phyloP scores from a whole-genome alignment of 2,113 vertebrate species.

The Anser cygnoides region DNA sequence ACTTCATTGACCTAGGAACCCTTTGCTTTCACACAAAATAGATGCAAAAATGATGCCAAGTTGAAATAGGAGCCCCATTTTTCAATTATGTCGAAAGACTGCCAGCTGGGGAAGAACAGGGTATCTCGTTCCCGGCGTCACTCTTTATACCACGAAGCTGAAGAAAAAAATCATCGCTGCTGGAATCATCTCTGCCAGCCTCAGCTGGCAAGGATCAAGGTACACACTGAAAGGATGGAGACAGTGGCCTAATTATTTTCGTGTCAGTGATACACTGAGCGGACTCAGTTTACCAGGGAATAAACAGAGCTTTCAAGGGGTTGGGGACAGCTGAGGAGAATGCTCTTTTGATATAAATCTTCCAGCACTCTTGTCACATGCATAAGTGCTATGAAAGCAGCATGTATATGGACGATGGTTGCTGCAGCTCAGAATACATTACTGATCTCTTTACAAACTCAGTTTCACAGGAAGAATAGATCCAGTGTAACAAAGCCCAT shows the following conservation, averaged over 20 bases:
- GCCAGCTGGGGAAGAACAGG: not conserved
- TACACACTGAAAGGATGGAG: not conserved
- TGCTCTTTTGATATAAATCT: slow-evolving; percentile 42
- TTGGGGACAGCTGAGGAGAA: slow-evolving; percentile 30
- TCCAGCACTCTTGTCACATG: not conserved
- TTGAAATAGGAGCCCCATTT: not conserved
- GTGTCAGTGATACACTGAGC: not conserved
- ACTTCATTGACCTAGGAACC: not conserved
- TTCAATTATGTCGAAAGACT: not conserved
- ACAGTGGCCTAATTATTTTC: slow-evolving; percentile 53
- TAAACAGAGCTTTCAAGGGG: slow-evolving; percentile 54
- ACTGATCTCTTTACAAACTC: not conserved
- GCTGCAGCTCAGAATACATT: not conserved
- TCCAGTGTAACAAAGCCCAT: not conserved
- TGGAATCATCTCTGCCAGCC: slow-evolving; percentile 36
- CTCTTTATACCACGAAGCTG: slow-evolving; percentile 7
- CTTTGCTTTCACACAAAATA: slow-evolving; percentile 1
- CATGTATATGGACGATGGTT: not conserved
- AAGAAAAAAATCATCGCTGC: not conserved
- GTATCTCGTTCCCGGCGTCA: slow-evolving; percentile 26
- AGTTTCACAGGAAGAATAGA: not conserved
- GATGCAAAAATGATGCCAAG: not conserved
- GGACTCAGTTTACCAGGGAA: slow-evolving; percentile 17
- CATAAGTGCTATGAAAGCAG: not conserved
- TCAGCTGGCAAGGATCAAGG: slow-evolving; percentile 42